A percentile compares a stretch with the other conserved stretches of the same genome.
Evolutionary conservation across 2,797 vertebrate genomes (phyloP).

Genomic region (Hozukius guyotensis): DNA sequence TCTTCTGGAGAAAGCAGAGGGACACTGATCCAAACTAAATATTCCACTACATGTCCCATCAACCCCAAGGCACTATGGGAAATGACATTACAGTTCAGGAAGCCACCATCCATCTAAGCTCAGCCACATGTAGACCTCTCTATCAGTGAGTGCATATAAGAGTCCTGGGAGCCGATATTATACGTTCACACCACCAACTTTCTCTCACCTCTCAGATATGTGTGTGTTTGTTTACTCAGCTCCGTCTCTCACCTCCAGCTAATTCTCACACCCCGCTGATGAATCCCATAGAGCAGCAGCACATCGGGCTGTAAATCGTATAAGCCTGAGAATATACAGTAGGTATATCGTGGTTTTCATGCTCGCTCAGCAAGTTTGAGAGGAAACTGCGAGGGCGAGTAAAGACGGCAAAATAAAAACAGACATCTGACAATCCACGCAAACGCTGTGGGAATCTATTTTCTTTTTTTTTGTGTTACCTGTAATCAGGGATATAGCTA

Average conservation of each 20-base stretch:
- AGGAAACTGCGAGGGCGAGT: constrained; percentile 5
- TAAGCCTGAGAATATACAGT: constrained; percentile 53
- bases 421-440: background rate
- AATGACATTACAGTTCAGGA: constrained; percentile 40
- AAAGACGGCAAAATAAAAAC: background rate
- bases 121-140: background rate
- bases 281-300: constrained; percentile 37
- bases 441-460: background rate
- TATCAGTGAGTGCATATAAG: background rate
- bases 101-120: constrained; percentile 9
- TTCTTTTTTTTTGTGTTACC: background rate
- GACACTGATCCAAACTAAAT: constrained; percentile 11
- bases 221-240: constrained; percentile 63
- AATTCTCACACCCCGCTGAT: constrained; percentile 76
- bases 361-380: constrained; percentile 59
- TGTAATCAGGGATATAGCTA: background rate
- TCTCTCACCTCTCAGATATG: constrained; percentile 19
- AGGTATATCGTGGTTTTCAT: constrained; percentile 21
- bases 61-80: constrained; percentile 36
- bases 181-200: constrained; percentile 18
- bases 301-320: constrained; percentile 40
- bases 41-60: constrained; percentile 31
- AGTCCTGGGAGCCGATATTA: background rate
- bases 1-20: background rate
- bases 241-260: constrained; percentile 71